These are phyloP conservation scores for Aleiodes testaceus DNA, from an alignment of 2,888 invertebrate genomes.

Conservation along the genomic window DNA sequence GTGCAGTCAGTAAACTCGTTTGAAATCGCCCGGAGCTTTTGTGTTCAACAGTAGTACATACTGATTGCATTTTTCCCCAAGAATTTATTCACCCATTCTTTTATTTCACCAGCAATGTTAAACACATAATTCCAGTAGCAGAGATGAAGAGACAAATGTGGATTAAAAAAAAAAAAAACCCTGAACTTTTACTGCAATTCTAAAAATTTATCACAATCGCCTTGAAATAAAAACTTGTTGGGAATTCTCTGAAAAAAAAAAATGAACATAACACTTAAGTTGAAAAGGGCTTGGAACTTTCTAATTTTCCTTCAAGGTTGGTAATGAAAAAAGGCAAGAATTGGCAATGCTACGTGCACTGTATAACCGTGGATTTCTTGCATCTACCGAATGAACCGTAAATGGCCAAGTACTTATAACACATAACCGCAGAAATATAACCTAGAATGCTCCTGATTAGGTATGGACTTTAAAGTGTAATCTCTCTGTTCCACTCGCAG, in stretches of 20 bases:
- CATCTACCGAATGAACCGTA: conserved; percentile 31
- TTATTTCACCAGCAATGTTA: conserved; percentile 7
- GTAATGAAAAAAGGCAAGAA: conserved; percentile 8
- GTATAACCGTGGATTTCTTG: conserved; percentile 24
- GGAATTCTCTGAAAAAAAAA: no score
- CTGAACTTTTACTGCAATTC: no score
- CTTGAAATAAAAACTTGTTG: no score
- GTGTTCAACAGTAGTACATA: conserved; percentile 9
- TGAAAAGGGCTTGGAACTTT: background rate
- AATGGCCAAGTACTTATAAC: conserved; percentile 35
- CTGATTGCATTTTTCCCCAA: conserved; percentile 23
- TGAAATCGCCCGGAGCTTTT: conserved; percentile 9
- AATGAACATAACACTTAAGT: no score
- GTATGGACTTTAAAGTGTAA: background rate
- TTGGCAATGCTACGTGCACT: conserved; percentile 1
- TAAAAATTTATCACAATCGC: no score
- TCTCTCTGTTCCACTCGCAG: conserved; percentile 15
- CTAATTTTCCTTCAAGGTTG: background rate
- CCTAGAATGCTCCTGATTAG: conserved; percentile 39
- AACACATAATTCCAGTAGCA: background rate
- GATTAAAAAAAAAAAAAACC: no score
- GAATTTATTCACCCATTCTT: background rate
- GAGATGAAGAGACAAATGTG: no score
- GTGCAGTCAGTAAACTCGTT: conserved; percentile 4
- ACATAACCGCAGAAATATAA: conserved; percentile 32